Evolutionary conservation across 1,140 invertebrate genomes (phyloP).

Genomic region (Lethrus apterus): DNA sequence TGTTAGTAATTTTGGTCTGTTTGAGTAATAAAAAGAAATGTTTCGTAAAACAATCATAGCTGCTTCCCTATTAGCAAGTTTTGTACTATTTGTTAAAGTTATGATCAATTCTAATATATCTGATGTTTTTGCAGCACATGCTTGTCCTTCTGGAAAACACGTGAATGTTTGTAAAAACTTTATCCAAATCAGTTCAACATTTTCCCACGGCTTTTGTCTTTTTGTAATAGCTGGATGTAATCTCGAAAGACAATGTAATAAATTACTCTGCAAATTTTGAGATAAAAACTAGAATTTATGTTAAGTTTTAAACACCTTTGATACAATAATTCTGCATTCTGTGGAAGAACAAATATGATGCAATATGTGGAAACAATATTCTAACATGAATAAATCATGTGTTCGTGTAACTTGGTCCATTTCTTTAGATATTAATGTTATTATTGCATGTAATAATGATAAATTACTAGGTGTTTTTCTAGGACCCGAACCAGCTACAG

Average conservation of each 20-base stretch:
- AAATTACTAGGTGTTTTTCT: constrained; percentile 46
- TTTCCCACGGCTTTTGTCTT: constrained; percentile 39
- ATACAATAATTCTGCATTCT: constrained; percentile 46
- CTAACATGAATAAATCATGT: constrained; percentile 41
- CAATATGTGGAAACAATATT: constrained; percentile 44
- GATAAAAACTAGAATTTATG: too few species aligned
- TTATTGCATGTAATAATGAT: constrained; percentile 45
- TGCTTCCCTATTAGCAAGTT: constrained; percentile 24
- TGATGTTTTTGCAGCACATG: constrained; percentile 25
- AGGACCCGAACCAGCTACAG: constrained; percentile 44
- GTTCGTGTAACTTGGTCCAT: constrained; percentile 43
- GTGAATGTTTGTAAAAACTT: constrained; percentile 43
- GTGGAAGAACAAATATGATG: constrained; percentile 44
- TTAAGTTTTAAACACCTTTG: constrained; percentile 41
- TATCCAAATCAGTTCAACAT: constrained; percentile 41
- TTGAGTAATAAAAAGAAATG: constrained; percentile 38
- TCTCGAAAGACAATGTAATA: constrained; percentile 39
- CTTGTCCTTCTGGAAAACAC: constrained; percentile 40
- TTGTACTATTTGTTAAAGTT: constrained; percentile 23
- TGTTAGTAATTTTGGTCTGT: constrained; percentile 35
- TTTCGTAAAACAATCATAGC: constrained; percentile 38
- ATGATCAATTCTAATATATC: constrained; percentile 35
- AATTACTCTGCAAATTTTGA: constrained; percentile 33
- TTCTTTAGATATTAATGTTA: constrained; percentile 43
- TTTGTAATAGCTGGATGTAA: constrained; percentile 43